Percentiles rank a stretch among this genome's conserved stretches.
These are phyloP conservation scores for Pseudomyrmex gracilis DNA, from an alignment of 1,140 invertebrate genomes.

Conservation along the genomic window DNA sequence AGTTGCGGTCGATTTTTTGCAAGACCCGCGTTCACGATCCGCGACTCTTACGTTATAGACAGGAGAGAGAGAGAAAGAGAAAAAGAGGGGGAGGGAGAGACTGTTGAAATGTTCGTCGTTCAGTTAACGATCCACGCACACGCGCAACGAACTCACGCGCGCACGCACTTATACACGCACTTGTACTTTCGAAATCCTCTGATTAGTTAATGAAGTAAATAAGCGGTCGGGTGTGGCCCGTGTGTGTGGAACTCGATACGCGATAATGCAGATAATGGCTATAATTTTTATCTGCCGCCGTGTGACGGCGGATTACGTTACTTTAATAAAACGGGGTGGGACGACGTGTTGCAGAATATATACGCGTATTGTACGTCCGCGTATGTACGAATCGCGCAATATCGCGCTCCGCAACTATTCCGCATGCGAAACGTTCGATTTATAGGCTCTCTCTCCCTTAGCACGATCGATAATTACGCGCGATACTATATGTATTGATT, in stretches of 20 bases:
- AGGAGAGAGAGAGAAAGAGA: too few species aligned
- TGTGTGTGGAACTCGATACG: conserved; percentile 43
- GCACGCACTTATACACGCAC: conserved; percentile 29
- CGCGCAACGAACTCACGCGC: neutral
- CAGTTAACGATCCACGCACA: conserved; percentile 20
- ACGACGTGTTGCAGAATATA: neutral
- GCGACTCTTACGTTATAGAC: too few species aligned
- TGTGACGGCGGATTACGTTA: conserved; percentile 50
- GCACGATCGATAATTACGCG: conserved; percentile 42
- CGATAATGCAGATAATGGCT: conserved; percentile 60
- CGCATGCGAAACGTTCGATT: conserved; percentile 31
- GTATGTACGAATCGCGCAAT: conserved; percentile 18
- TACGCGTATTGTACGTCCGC: conserved; percentile 12
- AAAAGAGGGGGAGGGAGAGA: too few species aligned
- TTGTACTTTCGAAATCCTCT: conserved; percentile 48
- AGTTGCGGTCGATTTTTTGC: too few species aligned
- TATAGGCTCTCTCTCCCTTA: conserved; percentile 14
- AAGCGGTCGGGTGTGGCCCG: conserved; percentile 57
- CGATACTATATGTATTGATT: conserved; percentile 11
- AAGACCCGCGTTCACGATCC: too few species aligned
- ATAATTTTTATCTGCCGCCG: conserved; percentile 52
- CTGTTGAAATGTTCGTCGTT: conserved; percentile 34
- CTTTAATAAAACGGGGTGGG: conserved; percentile 55
- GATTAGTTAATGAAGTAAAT: conserved; percentile 63
- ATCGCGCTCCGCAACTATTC: neutral